Evolutionary conservation across 30 jellyfish, hydroid and myxozoan species (phyloP), one percentile per base, ranked within the genome.

Genomic region (Morbakka virulenta): DNA sequence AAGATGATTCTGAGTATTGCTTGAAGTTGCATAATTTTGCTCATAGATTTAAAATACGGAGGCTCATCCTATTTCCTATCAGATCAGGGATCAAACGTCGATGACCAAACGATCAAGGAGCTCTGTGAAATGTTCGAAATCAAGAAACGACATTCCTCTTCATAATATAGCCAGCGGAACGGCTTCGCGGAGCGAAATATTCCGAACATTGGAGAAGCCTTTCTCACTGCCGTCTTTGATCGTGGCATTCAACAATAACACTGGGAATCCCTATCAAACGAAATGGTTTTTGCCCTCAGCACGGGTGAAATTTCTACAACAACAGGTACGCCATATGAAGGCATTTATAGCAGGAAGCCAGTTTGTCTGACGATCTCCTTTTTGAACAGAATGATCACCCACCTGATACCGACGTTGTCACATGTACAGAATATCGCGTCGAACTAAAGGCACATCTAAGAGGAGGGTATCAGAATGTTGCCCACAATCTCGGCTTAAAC

Each of bases 231-330:
- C 2, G 64, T 67, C 6, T 30, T 67, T 28, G 79, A 67, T 67
- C 79, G 64, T 4, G 79, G 64, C 30, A 67, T 67, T 26, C 64
- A 67, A 67, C 79, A 67, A 26, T 28, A 67, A 29, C 79, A 67
- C 12, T 28, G 79, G 79, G 64, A 64, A 11, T 67, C 64, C 25
- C 2, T 67, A 14, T 32, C 34, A 13, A 67, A 67, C 72, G 79
- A 67, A 32, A 34, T 67, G 21, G 30, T 67, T 28, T 67, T 67
- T 34, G 62, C 79, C 57, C 64, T 75, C 32, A 52, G 57, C 81
- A 52, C 86, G 63, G 57, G 86, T 75, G 86, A 57, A 57, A 75
- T 52, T 32, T 76, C 80, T 13, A 64, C 34, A 61, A 76, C 82
- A 28, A 76, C 61, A 62, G 34, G 88, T 53, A 76, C 67, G 69